Percentiles rank a stretch among this genome's conserved stretches.
Evolutionary conservation across 2,888 invertebrate genomes (phyloP).

Genomic region (Plebejus anna): DNA sequence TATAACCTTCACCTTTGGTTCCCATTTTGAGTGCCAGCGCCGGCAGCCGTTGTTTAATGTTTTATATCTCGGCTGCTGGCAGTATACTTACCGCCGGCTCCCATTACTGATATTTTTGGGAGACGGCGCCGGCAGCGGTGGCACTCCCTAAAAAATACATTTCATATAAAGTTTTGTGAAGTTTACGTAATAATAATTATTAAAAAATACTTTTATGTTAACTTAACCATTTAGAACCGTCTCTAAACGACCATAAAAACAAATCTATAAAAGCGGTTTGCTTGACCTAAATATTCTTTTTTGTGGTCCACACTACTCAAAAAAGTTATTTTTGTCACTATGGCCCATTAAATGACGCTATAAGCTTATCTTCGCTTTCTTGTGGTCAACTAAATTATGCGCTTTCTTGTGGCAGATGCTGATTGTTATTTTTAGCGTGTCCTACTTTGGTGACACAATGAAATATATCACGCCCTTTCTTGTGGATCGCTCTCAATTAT

Average conservation of each 20-base stretch:
- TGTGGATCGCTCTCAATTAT: conserved; percentile 39
- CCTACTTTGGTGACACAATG: conserved; percentile 20
- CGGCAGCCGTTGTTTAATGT: too few relatives aligned
- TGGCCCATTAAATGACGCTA: neutral
- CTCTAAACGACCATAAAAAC: too few relatives aligned
- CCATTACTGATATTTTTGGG: too few relatives aligned
- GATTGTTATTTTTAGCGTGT: conserved; percentile 14
- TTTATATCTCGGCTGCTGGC: too few relatives aligned
- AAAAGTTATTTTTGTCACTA: conserved; percentile 12
- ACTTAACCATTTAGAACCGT: too few relatives aligned
- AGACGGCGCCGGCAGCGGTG: too few relatives aligned
- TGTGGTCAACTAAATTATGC: conserved; percentile 32
- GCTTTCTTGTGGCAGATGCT: conserved; percentile 41
- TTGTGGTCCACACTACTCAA: neutral
- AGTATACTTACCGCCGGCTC: too few relatives aligned
- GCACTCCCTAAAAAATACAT: neutral
- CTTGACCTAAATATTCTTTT: neutral
- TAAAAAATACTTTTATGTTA: too few relatives aligned
- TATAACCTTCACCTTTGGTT: too few relatives aligned
- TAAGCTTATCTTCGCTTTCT: neutral
- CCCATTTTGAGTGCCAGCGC: too few relatives aligned
- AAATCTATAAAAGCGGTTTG: too few relatives aligned
- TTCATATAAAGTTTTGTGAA: neutral
- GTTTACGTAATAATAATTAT: too few relatives aligned
- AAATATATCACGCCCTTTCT: conserved; percentile 37